These are phyloP conservation scores for Delphinus delphis DNA, from an alignment of 2,113 vertebrate species.

Conservation along the genomic window DNA sequence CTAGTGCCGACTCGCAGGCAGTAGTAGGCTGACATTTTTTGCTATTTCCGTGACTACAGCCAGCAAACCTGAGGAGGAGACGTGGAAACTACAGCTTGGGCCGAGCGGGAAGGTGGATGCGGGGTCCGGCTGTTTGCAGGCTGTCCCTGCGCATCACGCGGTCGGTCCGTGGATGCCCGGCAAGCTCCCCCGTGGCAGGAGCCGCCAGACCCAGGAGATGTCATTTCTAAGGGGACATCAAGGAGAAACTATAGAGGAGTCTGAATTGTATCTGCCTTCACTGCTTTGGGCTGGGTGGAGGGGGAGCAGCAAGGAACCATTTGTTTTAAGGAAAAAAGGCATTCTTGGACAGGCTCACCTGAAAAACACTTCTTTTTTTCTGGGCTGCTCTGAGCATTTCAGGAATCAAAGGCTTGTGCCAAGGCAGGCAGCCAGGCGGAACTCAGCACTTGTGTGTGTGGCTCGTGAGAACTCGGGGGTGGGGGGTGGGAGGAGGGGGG, in stretches of 20 bases:
- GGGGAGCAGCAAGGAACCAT: neutral
- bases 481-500: slow-evolving; percentile 46
- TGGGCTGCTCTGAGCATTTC: slow-evolving; percentile 64
- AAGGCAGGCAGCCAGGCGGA: slow-evolving; percentile 40
- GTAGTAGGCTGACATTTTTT: slow-evolving; percentile 84
- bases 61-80: slow-evolving; percentile 81
- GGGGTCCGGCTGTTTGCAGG: slow-evolving; percentile 49
- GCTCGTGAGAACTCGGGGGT: slow-evolving; percentile 70
- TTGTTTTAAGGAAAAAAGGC: neutral
- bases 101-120: slow-evolving; percentile 63
- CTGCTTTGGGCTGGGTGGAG: neutral
- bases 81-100: slow-evolving; percentile 72
- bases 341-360: neutral
- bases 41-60: slow-evolving; percentile 84
- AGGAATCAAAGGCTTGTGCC: slow-evolving; percentile 63
- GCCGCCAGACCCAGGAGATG: slow-evolving; percentile 5
- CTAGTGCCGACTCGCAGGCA: slow-evolving; percentile 88
- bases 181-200: neutral
- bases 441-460: neutral
- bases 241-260: neutral
- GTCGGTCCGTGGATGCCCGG: neutral
- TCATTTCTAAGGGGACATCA: neutral
- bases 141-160: neutral
- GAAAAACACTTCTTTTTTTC: slow-evolving; percentile 29
- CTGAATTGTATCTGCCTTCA: neutral